These are phyloP conservation scores for Hydropotes inermis DNA, from an alignment of 2,113 vertebrate genomes.

Conservation along the genomic window DNA sequence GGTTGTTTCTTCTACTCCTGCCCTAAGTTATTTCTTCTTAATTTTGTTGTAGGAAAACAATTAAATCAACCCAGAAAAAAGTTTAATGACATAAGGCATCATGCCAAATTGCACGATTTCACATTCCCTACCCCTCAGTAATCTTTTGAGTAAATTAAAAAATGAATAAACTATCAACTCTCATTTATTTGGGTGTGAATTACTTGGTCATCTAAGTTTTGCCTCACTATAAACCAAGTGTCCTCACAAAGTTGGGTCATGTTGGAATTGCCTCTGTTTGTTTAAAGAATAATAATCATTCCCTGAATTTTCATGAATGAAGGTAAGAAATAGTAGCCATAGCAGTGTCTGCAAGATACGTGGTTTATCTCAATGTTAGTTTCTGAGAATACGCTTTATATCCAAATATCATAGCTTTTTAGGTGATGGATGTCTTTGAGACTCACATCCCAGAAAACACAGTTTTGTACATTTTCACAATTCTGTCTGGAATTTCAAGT, in stretches of 20 bases:
- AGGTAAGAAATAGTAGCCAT: background rate
- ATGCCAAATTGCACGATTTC: slow-evolving; percentile 16
- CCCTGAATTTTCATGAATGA: background rate
- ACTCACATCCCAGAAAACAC: background rate
- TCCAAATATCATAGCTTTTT: background rate
- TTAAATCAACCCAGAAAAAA: background rate
- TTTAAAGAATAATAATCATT: background rate
- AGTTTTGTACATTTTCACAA: background rate
- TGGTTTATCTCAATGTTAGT: background rate
- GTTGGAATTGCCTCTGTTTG: background rate
- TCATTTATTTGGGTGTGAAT: background rate
- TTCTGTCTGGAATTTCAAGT: background rate
- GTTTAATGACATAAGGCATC: background rate
- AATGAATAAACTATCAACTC: background rate
- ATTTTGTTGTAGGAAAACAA: slow-evolving; percentile 9
- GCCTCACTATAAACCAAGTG: background rate
- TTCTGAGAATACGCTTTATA: slow-evolving; percentile 5
- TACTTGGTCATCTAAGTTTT: background rate
- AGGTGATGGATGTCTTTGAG: background rate
- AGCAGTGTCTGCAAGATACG: background rate
- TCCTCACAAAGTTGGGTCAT: background rate
- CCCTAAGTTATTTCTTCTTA: background rate
- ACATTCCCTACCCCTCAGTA: background rate
- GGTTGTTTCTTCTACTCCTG: background rate
- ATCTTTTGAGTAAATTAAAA: slow-evolving; percentile 12